Evolutionary conservation across 1,140 invertebrate genomes (phyloP).

Genomic region (Aphelenchoides avenae): DNA sequence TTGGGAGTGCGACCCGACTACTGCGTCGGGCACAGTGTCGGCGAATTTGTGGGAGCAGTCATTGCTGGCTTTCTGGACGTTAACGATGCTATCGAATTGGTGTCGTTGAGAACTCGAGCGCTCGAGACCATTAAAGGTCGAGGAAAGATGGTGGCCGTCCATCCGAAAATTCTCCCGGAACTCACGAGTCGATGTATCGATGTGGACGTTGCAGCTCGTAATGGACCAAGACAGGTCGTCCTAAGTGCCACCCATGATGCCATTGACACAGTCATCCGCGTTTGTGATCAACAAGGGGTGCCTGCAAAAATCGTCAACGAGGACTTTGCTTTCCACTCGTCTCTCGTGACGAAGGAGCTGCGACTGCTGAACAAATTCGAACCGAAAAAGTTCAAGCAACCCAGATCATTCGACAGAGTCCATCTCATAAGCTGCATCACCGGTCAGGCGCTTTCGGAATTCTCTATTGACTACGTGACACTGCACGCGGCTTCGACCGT

Average conservation of each 20-base stretch:
- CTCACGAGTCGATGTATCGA: neutral
- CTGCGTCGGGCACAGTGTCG: constrained; percentile 11
- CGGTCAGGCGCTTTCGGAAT: constrained; percentile 1
- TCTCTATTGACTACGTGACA: constrained; percentile 12
- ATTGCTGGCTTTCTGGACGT: constrained; percentile 15
- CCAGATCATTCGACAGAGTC: too few relatives aligned
- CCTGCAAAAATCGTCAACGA: constrained; percentile 6
- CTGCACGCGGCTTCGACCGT: constrained; percentile 15
- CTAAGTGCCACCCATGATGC: constrained; percentile 5
- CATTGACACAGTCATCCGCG: constrained; percentile 4
- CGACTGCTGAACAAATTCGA: constrained; percentile 16
- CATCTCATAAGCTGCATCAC: constrained; percentile 17
- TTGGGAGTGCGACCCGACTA: constrained; percentile 12
- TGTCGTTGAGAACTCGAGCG: constrained; percentile 10
- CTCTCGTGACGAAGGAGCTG: constrained; percentile 1
- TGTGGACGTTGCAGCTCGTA: constrained; percentile 8
- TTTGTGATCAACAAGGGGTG: constrained; percentile 3
- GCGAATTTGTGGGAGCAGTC: constrained; percentile 8
- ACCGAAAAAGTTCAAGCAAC: constrained; percentile 10
- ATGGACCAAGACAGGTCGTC: constrained; percentile 11
- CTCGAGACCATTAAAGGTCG: constrained; percentile 15
- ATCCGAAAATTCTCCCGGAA: constrained; percentile 6
- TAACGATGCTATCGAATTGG: constrained; percentile 6
- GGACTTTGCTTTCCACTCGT: constrained; percentile 15
- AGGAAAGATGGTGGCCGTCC: too few relatives aligned